Evolutionary conservation across 2,113 vertebrate genomes (phyloP).

Genomic region (Xyrauchen texanus): DNA sequence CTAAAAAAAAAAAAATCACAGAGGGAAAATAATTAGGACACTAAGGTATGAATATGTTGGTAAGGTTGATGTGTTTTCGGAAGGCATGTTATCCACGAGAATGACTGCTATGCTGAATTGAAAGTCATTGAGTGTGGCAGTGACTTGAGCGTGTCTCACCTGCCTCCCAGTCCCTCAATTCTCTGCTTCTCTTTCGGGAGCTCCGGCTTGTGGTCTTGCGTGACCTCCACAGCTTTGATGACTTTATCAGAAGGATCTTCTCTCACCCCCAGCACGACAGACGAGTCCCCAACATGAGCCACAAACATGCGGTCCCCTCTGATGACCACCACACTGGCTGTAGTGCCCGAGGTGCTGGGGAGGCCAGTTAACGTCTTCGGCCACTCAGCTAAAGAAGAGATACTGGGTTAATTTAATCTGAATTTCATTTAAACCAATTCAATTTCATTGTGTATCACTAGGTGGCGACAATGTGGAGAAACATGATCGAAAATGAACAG

Average conservation of each 20-base stretch:
- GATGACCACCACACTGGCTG: slow-evolving; percentile 93
- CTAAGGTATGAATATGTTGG: no score
- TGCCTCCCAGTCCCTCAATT: slow-evolving; percentile 94
- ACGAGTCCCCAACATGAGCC: slow-evolving; percentile 93
- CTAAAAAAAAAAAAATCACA: slow-evolving; percentile 61
- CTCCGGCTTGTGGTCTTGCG: slow-evolving; percentile 95
- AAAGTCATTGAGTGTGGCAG: no score
- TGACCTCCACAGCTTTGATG: slow-evolving; percentile 90
- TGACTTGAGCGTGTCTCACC: slow-evolving; percentile 69
- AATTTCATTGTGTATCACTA: neutral
- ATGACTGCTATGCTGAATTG: neutral
- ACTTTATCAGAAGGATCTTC: slow-evolving; percentile 86
- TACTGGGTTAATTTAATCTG: neutral
- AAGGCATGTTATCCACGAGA: neutral
- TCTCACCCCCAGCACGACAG: slow-evolving; percentile 90
- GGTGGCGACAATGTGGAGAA: no score
- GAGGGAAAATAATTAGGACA: neutral
- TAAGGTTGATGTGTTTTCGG: neutral
- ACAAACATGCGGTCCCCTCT: slow-evolving; percentile 91
- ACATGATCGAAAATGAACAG: no score
- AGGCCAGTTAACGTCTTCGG: slow-evolving; percentile 95
- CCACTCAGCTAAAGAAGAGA: slow-evolving; percentile 85
- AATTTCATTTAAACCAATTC: neutral
- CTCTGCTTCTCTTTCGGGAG: slow-evolving; percentile 92
- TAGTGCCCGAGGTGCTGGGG: slow-evolving; percentile 94